Conservation (phyloP, 2,797 vertebrate species). For the Siniperca obscura region DNA sequence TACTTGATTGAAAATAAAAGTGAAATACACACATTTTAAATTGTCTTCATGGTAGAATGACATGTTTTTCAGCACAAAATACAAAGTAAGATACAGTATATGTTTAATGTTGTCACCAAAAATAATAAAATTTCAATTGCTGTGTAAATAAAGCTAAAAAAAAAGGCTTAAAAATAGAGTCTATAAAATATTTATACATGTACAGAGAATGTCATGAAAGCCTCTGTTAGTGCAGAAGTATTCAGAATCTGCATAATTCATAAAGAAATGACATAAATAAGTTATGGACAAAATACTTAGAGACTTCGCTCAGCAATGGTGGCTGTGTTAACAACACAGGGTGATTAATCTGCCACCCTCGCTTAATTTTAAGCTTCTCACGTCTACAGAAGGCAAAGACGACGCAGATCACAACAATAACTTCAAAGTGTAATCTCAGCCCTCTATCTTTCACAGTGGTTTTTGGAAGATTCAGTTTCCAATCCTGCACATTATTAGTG, state of each 20-base stretch:
- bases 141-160: slow-evolving; percentile 61
- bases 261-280: slow-evolving; percentile 66
- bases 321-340: slow-evolving; percentile 38
- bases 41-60: slow-evolving; percentile 29
- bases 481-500: slow-evolving; percentile 39
- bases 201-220: slow-evolving; percentile 56
- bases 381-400: slow-evolving; percentile 41
- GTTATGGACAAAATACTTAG: slow-evolving; percentile 59
- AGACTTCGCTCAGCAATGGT: slow-evolving; percentile 43
- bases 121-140: slow-evolving; percentile 47
- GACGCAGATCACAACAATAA: slow-evolving; percentile 43
- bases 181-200: slow-evolving; percentile 65
- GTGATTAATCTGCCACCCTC: slow-evolving; percentile 49
- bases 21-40: slow-evolving; percentile 42
- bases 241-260: slow-evolving; percentile 69
- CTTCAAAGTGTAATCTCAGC: slow-evolving; percentile 60
- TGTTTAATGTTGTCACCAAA: slow-evolving; percentile 41
- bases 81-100: slow-evolving; percentile 46
- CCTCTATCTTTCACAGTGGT: slow-evolving; percentile 74
- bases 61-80: slow-evolving; percentile 43
- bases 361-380: slow-evolving; percentile 31
- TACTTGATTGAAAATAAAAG: slow-evolving; percentile 27
- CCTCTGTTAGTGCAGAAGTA: slow-evolving; percentile 63
- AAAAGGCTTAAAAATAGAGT: slow-evolving; percentile 60
- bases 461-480: slow-evolving; percentile 59